A percentile compares a stretch with the other conserved stretches of the same genome.
Evolutionary conservation across 2,797 vertebrate genomes (phyloP).

Genomic region (Tapera naevia): DNA sequence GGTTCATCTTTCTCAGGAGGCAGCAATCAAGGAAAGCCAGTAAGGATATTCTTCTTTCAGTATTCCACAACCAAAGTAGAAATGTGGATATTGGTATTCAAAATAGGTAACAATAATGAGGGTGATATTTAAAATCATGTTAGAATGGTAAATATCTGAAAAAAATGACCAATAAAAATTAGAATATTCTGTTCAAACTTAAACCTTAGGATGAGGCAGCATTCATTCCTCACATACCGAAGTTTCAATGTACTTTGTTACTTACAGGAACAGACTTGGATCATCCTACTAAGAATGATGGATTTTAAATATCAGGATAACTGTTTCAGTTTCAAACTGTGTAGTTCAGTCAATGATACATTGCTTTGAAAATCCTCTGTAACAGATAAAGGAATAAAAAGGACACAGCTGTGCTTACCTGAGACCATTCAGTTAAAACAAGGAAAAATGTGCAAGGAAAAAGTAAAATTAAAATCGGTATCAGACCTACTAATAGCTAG

Average conservation of each 20-base stretch:
- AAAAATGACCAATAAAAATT: neutral
- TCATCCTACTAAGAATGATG: neutral
- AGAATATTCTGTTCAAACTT: neutral
- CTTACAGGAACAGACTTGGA: neutral
- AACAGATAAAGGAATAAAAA: neutral
- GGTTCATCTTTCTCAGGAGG: conserved; percentile 21
- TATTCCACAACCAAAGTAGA: neutral
- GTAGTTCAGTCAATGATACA: neutral
- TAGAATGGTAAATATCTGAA: neutral
- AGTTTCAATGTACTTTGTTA: neutral
- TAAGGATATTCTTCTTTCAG: conserved; percentile 23
- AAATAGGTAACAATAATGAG: neutral
- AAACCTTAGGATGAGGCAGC: neutral
- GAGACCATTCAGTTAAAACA: neutral
- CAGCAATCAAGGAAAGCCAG: conserved; percentile 17
- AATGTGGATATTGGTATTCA: neutral
- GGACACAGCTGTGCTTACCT: neutral
- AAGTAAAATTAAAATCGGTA: neutral
- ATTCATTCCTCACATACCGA: neutral
- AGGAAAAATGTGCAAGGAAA: neutral
- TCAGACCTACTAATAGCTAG: neutral
- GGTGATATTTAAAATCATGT: neutral
- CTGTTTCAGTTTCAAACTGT: neutral
- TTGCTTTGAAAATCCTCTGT: neutral
- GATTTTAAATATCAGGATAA: neutral